Evolutionary conservation across 2,113 vertebrate species (phyloP), one percentile per base, ranked within the genome.

Genomic region (Maccullochella peelii): DNA sequence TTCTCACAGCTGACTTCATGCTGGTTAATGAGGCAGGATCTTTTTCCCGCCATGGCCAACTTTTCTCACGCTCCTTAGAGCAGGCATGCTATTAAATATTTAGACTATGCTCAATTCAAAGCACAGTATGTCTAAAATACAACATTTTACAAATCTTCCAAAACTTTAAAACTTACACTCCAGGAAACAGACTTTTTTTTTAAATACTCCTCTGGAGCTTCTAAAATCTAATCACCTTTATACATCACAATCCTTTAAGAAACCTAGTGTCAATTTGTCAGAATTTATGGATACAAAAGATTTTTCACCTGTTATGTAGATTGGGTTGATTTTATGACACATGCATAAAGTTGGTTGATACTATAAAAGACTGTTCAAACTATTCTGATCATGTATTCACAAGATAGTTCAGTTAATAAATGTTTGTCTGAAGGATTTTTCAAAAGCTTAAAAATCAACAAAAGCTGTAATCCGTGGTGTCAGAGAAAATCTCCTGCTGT

Each of bases 81-180:
- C 66, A 77, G 36, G n/a, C 67, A 57, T 33, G 33, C 57, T 12
- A 81, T 86, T 20, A 84, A 86, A 83, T 79, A 91, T 88, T 84
- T 82, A 88, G 33, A 52, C 23, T 52, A 11, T 33, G 59, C 52
- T 83, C 52, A 65, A 79, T 76, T 83, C 49, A 75, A 63, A 84
- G 74, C 50, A 55, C 15, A 36, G 36, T 25, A 23, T 54, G 15
- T 72, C 57, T 74, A 44, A 84, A 86, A 74, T 74, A 23, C 3
- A 77, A 49, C 42, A 52, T 77, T 83, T 66, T 76, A 59, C 21
- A 50, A 78, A 72, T 49, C 18, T 73, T 77, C 21, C 16, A 57
- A 57, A 79, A 63, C 38, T 8, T 76, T 21, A 25, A 2, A 21
- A 20, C 21, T 57, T 20, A 4, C 1, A 7, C 30, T 58, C 1